Conservation (phyloP, 1,140 invertebrate genomes). For the Tribolium madens region DNA sequence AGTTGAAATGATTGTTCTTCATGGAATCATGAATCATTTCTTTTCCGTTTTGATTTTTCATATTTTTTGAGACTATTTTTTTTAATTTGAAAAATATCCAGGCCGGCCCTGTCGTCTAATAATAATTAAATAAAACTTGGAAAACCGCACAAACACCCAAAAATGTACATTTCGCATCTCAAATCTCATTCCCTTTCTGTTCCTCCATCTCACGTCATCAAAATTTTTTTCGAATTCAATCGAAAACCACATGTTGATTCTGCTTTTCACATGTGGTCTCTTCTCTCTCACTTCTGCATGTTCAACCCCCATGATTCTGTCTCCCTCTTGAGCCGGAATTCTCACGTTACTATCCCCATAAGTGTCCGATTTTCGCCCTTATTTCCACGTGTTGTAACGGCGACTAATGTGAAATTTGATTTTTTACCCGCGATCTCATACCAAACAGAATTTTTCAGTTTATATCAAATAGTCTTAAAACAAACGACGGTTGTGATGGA, state of each 20-base stretch:
- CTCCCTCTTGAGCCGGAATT: not conserved
- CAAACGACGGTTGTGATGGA: not conserved
- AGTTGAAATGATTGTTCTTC: too few species aligned
- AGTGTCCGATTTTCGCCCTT: slow-evolving; percentile 1
- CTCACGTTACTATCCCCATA: slow-evolving; percentile 2
- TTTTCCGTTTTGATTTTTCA: too few species aligned
- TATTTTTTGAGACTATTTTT: too few species aligned
- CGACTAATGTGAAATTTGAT: not conserved
- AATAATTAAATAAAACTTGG: too few species aligned
- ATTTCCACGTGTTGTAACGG: not conserved
- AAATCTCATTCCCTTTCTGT: not conserved
- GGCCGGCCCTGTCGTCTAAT: too few species aligned
- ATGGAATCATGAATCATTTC: too few species aligned
- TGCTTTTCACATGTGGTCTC: slow-evolving; percentile 23
- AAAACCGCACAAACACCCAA: too few species aligned
- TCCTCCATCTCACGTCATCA: not conserved
- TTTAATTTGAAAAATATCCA: too few species aligned
- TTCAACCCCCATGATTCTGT: not conserved
- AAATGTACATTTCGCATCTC: not conserved
- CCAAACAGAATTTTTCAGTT: slow-evolving; percentile 26
- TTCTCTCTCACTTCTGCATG: not conserved
- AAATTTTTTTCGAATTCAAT: slow-evolving; percentile 15
- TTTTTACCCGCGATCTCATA: slow-evolving; percentile 1
- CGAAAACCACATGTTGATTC: slow-evolving; percentile 37
- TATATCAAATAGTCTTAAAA: not conserved